Base-by-base conservation (phyloP, 2,113 vertebrate genomes). In the Tringa solitaria region DNA sequence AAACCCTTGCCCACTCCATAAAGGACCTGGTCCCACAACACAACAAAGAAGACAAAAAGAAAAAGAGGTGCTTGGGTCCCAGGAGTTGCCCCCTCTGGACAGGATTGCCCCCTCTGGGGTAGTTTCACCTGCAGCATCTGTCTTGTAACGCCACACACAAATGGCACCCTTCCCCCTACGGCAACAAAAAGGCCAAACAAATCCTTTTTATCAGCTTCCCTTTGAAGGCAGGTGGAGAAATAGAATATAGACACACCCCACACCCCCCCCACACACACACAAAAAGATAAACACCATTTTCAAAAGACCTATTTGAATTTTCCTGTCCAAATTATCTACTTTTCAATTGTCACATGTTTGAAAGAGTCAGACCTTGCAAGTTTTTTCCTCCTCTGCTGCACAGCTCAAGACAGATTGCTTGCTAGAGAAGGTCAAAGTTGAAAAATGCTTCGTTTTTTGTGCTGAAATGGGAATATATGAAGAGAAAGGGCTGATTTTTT, bases 191-290 rank as follows among this genome's bases (percentile, higher is more conserved):
- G 79, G 45, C 56, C 89, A 84, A 92, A 84, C 35, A 97, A 97
- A 96, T 84, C 81, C 86, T 96, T 93, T 90, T 93, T 91, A 82
- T 89, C 90, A 95, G 67, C 59, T 84, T 84, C 41, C 15, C 69
- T 95, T 94, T 88, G 67, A 95, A 87, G 84, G 88, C 90, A 96
- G 95, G 90, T 97, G 90, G 87, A 82, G 78, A 79, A 92, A 46
- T 46, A 90, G 28, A 45, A 45, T 45, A 45, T 45, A 45, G 45
- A 45, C 45, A 17, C 43, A 45, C 45, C n/a, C n/a, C n/a, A n/a
- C n/a, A n/a, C n/a, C n/a, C n/a, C n/a, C n/a, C n/a, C n/a, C n/a
- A 45, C 18, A 45, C 43, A 45, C 43, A 43, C 43, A 43, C 43
- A 43, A 45, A 45, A 45, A 45, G 45, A 45, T 45, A 45, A 45